Percentiles rank a stretch among this genome's conserved stretches.
Evolutionary conservation across 2,888 invertebrate species (phyloP).

Genomic region (Aethes cnicana): DNA sequence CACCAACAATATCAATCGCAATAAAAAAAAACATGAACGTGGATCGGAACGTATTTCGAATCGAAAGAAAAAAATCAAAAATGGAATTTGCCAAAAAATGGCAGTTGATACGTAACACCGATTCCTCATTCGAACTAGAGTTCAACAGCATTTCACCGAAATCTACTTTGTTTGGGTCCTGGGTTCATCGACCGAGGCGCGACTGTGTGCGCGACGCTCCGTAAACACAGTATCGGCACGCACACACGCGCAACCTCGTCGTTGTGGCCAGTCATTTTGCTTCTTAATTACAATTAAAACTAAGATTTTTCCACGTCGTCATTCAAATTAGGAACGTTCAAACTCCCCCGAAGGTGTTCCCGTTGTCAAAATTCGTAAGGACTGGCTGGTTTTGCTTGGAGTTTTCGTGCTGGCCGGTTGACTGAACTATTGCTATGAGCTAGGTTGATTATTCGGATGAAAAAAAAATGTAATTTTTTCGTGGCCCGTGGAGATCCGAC

Average conservation of each 20-base stretch:
- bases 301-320: conserved; percentile 23
- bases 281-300: conserved; percentile 59
- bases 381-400: conserved; percentile 33
- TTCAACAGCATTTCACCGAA: conserved; percentile 82
- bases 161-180: conserved; percentile 81
- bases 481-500: conserved; percentile 76
- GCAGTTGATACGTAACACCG: conserved; percentile 60
- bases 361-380: conserved; percentile 49
- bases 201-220: conserved; percentile 67
- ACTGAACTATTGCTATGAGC: conserved; percentile 79
- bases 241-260: conserved; percentile 53
- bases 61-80: conserved; percentile 36
- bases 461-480: conserved; percentile 78
- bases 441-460: conserved; percentile 77
- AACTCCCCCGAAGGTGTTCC: background rate
- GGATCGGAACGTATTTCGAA: conserved; percentile 33
- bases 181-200: conserved; percentile 69
- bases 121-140: conserved; percentile 74
- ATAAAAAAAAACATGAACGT: conserved; percentile 22
- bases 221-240: conserved; percentile 54
- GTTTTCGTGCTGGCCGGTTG: conserved; percentile 54
- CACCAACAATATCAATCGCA: conserved; percentile 39
- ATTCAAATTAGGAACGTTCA: conserved; percentile 21
- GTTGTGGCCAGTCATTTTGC: conserved; percentile 59
- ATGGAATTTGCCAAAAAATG: conserved; percentile 59